These are phyloP conservation scores for Muscidifurax raptorellus DNA, from an alignment of 1,140 invertebrate species.

Conservation along the genomic window DNA sequence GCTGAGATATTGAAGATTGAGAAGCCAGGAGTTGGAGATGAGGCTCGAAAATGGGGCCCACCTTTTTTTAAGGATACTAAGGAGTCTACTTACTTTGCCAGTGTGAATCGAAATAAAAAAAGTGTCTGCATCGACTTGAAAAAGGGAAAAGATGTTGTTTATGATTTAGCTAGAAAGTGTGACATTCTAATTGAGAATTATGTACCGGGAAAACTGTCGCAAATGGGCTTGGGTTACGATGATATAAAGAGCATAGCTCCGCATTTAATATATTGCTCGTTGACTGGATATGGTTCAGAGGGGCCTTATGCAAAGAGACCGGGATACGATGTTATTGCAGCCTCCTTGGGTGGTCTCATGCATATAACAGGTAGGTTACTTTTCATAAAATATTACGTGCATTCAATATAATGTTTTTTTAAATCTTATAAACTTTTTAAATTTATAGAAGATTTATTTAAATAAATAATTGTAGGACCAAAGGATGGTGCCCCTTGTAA, in stretches of 20 bases:
- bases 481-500: conserved; percentile 91
- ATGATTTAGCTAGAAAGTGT: conserved; percentile 83
- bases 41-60: conserved; percentile 94
- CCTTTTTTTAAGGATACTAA: conserved; percentile 86
- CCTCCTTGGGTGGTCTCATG: conserved; percentile 92
- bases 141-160: conserved; percentile 84
- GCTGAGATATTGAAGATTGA: conserved; percentile 97
- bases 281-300: conserved; percentile 92
- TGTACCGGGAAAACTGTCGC: conserved; percentile 90
- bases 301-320: conserved; percentile 91
- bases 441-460: neutral
- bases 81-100: conserved; percentile 90
- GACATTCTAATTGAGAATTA: conserved; percentile 97
- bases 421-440: neutral
- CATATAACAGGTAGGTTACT: conserved; percentile 88
- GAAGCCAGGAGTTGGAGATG: conserved; percentile 88
- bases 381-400: neutral
- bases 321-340: conserved; percentile 97
- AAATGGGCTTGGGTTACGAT: conserved; percentile 88
- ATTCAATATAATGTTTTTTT: neutral
- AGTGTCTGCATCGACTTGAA: conserved; percentile 94
- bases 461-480: conserved; percentile 68
- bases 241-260: conserved; percentile 84
- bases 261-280: conserved; percentile 93
- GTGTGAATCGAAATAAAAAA: conserved; percentile 96